Percentiles rank a stretch among this genome's conserved stretches.
phyloP scores from a whole-genome alignment of 2,797 vertebrate genomes.

The Peromyscus melanophrys region DNA sequence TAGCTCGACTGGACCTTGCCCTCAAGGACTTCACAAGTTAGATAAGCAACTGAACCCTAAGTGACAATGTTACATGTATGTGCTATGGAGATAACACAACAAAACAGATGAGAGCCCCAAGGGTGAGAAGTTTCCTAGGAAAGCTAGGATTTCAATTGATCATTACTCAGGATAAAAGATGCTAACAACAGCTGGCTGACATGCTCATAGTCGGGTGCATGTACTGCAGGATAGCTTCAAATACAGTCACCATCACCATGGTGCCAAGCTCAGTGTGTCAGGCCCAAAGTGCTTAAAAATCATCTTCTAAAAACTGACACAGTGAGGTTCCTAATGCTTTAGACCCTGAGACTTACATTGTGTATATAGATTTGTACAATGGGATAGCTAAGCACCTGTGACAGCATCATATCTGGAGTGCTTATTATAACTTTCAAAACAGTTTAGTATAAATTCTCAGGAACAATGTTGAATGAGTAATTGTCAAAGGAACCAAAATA shows the following conservation, averaged over 20 bases:
- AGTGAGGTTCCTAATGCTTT: not conserved
- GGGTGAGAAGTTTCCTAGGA: not conserved
- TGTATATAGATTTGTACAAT: not conserved
- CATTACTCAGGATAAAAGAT: not conserved
- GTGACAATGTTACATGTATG: not conserved
- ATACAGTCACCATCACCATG: not conserved
- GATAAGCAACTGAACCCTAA: not conserved
- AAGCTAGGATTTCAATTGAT: not conserved
- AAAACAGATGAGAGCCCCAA: not conserved
- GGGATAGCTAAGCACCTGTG: not conserved
- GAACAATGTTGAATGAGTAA: not conserved
- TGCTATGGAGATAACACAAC: not conserved
- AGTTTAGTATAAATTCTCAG: not conserved
- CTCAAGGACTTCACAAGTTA: conserved; percentile 6
- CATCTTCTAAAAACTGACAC: not conserved
- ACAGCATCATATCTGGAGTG: not conserved
- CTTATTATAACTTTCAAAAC: not conserved
- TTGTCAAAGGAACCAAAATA: conserved; percentile 22
- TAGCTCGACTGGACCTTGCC: not conserved
- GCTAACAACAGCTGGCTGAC: not conserved
- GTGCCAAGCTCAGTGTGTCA: not conserved
- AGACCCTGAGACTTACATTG: not conserved
- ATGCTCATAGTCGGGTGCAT: not conserved
- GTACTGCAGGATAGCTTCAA: not conserved
- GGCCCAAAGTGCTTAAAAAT: not conserved